Evolutionary conservation across 2,797 vertebrate genomes (phyloP), one percentile per base, ranked within the genome.

Genomic region (Syndactyla subalaris): DNA sequence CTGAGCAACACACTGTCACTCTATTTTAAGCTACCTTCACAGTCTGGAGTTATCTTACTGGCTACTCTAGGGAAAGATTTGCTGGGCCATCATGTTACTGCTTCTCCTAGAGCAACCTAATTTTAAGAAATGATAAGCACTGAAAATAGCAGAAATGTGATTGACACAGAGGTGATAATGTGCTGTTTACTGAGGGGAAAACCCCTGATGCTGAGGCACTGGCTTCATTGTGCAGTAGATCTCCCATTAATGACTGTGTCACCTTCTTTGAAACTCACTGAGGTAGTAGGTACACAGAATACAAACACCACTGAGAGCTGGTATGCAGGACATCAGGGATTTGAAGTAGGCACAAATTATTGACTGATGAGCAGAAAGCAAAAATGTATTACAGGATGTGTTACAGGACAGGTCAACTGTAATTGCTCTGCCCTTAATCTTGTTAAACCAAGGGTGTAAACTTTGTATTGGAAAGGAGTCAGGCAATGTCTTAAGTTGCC

Each of bases 1-100:
- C 66, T 78, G 38, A 85, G 34, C 41, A 59, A 23, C 1, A 4
- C 22, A 16, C 8, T 54, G 3, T 45, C 49, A 54, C 43, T 54
- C 46, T 88, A 30, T 93, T 95, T 93, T 85, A 94, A 94, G 38
- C 17, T 79, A 3, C 29, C 2, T 43, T 85, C 63, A 79, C 48
- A 61, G 34, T 14, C 55, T 66, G 55, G 46, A 57, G 46, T 59
- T 90, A 19, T 26, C 26, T 85, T 87, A 24, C 27, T 67, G 38
- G 6, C 29, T 79, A 21, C 57, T 83, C 43, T 81, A 26, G 34
- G 26, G 45, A 38, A 51, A n/a, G 51, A 6, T 54, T 39, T 97
- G 20, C 30, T 78, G 51, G 39, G 29, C 39, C 4, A 6, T 75
- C 1, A 0, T 57, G 6, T 84, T 87, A 30, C 29, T 73, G 32